A percentile compares a stretch with the other conserved stretches of the same genome.
Conservation (phyloP, 2,113 vertebrate species). For the Sinocyclocheilus anshuiensis region DNA sequence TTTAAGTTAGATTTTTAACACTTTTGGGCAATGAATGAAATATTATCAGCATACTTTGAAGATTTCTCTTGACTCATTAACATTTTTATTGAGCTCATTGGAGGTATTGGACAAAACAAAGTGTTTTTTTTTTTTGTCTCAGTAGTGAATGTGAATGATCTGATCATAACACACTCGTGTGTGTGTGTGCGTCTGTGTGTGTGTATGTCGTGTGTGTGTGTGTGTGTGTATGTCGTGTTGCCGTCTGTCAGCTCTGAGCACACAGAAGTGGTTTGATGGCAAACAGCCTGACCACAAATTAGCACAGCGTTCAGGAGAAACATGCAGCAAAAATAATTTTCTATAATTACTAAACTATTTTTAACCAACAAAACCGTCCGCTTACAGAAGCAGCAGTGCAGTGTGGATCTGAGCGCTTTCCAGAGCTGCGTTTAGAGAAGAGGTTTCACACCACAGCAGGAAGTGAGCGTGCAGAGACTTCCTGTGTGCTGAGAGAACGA, state of each 20-base stretch:
- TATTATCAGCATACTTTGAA: too few relatives aligned
- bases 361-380: conserved; percentile 34
- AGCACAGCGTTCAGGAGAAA: conserved; percentile 41
- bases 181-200: not conserved
- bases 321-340: conserved; percentile 43
- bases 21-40: too few relatives aligned
- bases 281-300: conserved; percentile 52
- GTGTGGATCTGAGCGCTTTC: not conserved
- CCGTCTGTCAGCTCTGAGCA: conserved; percentile 4
- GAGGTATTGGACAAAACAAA: too few relatives aligned
- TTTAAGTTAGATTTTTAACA: too few relatives aligned
- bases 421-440: not conserved
- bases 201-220: not conserved
- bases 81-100: too few relatives aligned
- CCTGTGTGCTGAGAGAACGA: not conserved
- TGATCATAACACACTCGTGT: too few relatives aligned
- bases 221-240: not conserved
- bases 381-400: conserved; percentile 4
- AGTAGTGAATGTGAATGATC: too few relatives aligned
- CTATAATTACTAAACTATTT: conserved; percentile 57
- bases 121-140: too few relatives aligned
- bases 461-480: not conserved
- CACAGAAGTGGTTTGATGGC: conserved; percentile 26
- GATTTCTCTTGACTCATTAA: too few relatives aligned
- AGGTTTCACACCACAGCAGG: not conserved